Evolutionary conservation across 2,888 invertebrate genomes (phyloP).

Genomic region (Pristionchus exspectatus): DNA sequence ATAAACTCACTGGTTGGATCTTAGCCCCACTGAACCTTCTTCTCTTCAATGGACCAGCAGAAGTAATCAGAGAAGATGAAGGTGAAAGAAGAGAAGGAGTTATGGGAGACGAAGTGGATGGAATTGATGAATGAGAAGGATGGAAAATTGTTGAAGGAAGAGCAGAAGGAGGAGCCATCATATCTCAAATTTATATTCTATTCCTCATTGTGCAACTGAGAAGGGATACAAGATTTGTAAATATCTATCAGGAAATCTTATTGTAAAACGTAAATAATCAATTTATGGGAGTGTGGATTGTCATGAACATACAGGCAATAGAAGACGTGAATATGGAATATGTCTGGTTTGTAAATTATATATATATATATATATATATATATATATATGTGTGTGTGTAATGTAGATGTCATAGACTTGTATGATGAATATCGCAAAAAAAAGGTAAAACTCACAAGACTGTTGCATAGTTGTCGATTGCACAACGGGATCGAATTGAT

Average conservation of each 20-base stretch:
- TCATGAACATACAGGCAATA: no score
- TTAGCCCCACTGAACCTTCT: conserved; percentile 76
- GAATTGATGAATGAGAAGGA: conserved; percentile 16
- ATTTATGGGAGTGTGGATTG: neutral
- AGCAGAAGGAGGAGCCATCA: conserved; percentile 36
- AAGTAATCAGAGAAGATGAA: neutral
- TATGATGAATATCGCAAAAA: no score
- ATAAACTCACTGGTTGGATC: conserved; percentile 74
- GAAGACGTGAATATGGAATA: no score
- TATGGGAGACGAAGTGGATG: conserved; percentile 29
- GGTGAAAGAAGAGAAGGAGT: neutral
- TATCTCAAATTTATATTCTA: neutral
- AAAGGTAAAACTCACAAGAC: neutral
- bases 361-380: no score
- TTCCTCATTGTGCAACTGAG: neutral
- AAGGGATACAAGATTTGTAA: neutral
- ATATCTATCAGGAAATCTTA: neutral
- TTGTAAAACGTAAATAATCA: neutral
- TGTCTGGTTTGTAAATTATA: neutral
- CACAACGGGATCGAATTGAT: neutral
- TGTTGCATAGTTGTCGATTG: neutral
- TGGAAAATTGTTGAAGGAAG: conserved; percentile 10
- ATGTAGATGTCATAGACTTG: no score
- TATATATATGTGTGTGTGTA: no score
- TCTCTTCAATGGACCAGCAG: conserved; percentile 70